A percentile compares a stretch with the other conserved stretches of the same genome.
phyloP scores from a whole-genome alignment of 2,888 invertebrate species.

The Drosophila seclusa region DNA sequence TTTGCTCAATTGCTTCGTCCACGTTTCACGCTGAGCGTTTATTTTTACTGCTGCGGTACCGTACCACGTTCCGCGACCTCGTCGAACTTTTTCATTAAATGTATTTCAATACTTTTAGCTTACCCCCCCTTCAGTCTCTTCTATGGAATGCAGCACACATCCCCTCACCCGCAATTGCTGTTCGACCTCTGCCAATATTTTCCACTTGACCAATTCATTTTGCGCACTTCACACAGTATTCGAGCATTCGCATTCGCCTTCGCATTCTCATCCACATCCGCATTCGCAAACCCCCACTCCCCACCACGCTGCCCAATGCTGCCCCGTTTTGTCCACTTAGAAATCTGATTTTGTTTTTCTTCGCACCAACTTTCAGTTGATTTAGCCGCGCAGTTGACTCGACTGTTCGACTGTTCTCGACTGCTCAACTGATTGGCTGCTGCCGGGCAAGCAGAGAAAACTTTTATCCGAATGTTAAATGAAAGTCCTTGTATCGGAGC shows the following conservation, averaged over 20 bases:
- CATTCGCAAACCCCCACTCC: background rate
- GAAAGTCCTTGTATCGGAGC: constrained; percentile 43
- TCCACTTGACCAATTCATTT: constrained; percentile 80
- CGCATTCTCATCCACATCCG: constrained; percentile 20
- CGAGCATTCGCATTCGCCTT: background rate
- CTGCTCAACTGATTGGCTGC: constrained; percentile 59
- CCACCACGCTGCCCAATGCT: background rate
- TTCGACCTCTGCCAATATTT: constrained; percentile 66
- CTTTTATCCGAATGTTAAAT: constrained; percentile 49
- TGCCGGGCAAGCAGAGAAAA: constrained; percentile 33
- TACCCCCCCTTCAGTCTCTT: background rate
- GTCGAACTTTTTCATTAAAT: constrained; percentile 76
- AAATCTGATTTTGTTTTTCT: constrained; percentile 77
- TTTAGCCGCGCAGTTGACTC: constrained; percentile 69
- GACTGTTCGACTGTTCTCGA: constrained; percentile 57
- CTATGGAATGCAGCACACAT: background rate
- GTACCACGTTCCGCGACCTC: constrained; percentile 36
- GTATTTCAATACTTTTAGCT: constrained; percentile 73
- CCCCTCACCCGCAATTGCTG: constrained; percentile 1
- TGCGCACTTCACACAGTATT: constrained; percentile 59
- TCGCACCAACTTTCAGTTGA: constrained; percentile 78
- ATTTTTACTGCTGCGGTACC: constrained; percentile 3
- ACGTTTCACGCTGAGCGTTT: constrained; percentile 30
- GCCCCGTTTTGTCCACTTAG: constrained; percentile 25
- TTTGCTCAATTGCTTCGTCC: constrained; percentile 59